Base-by-base conservation (phyloP, 2,113 vertebrate genomes). In the Leptocoma aspasia region DNA sequence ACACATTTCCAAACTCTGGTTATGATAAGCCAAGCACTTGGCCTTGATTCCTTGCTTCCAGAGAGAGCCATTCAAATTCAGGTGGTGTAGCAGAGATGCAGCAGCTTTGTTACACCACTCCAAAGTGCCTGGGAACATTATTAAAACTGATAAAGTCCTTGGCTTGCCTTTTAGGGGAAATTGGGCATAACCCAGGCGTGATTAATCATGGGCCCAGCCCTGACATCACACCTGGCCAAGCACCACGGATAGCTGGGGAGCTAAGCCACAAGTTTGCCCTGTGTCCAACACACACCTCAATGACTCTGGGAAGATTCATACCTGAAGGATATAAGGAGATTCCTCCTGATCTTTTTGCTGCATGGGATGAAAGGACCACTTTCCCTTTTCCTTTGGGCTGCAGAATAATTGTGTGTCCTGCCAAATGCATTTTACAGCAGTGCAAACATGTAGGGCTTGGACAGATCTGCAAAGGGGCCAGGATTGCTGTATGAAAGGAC, bases 91-190 rank as follows among this genome's bases (percentile, higher is more conserved):
- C 44, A 72, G 65, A 69, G 56, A 63, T 37, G 41, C 20, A 31
- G 53, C 20, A 45, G 42, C 78, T 94, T 80, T 87, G 63, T 87
- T 77, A 30, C 33, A 65, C 70, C 53, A 45, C 19, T 65, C 63
- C 5, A 5, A 69, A 85, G 57, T 72, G 41, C 75, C 86, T 92
- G 47, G 6, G 7, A 72, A 30, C 1, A 0, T 87, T 95, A 57
- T 95, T 79, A 82, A 82, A 95, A 71, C 45, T 60, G 73, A 93
- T 82, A 68, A 87, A 85, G 85, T 44, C 82, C 71, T 75, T 89
- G 73, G 13, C 15, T 94, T 83, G 65, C 57, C 65, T 89, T 92
- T 91, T 82, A 87, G 71, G 77, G 65, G 65, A 86, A 86, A 89
- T 27, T 71, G 52, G 94, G 41, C 28, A 19, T 21, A 66, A 68